A percentile compares a stretch with the other conserved stretches of the same genome.
Conservation (phyloP, 2,113 vertebrate species). For the Sminthopsis crassicaudata region DNA sequence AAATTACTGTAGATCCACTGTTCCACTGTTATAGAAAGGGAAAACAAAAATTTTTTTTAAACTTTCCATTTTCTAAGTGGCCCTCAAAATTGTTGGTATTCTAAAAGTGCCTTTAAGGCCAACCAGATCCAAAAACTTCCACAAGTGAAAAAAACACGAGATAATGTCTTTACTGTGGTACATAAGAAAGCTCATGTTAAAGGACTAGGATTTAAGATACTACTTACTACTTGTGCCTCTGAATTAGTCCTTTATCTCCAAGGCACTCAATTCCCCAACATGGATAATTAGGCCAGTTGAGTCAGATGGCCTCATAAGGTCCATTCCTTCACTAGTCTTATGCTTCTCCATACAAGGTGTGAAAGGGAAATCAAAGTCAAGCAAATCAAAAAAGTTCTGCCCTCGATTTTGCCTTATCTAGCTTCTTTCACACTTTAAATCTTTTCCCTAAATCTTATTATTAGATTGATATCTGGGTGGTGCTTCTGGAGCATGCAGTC, state of each 20-base stretch:
- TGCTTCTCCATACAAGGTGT: not conserved
- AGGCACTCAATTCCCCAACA: not conserved
- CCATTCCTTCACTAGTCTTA: not conserved
- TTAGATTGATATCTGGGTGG: constrained; percentile 28
- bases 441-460: constrained; percentile 28
- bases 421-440: constrained; percentile 25
- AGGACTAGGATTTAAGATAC: not conserved
- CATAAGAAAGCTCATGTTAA: not conserved
- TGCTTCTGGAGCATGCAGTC: not conserved
- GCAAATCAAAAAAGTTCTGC: not conserved
- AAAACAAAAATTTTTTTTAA: not conserved
- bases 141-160: not conserved
- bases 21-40: constrained; percentile 25
- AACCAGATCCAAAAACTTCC: constrained; percentile 39
- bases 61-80: not conserved
- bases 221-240: not conserved
- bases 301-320: not conserved
- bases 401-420: not conserved
- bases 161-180: not conserved
- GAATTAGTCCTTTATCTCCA: not conserved
- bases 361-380: not conserved
- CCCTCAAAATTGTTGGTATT: constrained; percentile 26
- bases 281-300: not conserved
- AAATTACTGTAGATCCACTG: constrained; percentile 27
- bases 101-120: not conserved